Evolutionary conservation across 2,113 vertebrate genomes (phyloP), one percentile per base, ranked within the genome.

Genomic region (Pygoscelis antarcticus): DNA sequence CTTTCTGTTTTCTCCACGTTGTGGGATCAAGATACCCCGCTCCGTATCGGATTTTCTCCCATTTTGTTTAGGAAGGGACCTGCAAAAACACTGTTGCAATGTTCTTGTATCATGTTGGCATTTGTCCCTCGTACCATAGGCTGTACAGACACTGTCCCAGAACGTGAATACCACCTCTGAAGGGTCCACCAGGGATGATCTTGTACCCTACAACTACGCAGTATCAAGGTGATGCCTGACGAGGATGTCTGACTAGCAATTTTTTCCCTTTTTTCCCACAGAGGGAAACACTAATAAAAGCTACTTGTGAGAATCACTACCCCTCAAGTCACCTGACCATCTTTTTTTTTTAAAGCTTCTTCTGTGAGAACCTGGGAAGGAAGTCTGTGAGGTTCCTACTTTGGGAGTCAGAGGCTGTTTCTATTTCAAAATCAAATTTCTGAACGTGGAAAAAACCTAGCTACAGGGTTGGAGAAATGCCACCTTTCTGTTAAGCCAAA

Each of bases 11-110:
- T 83, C 94, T 98, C 97, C 98, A 98, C 18, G 65, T 96, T 82
- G 97, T 97, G n/a, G 98, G 95, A 65, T 98, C 80, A 46, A 98
- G 92, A 74, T 97, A 98, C 98, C 98, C 98, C 0, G 94, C 96
- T 54, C 98, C 97, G 25, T 96, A 98, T 13, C 75, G 90, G 58
- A 93, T 94, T 90, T 97, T 98, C 36, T 89, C 89, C 76, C 13
- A 26, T 51, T 86, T 93, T 19, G 72, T 58, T 25, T 81, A 93
- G 69, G 26, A 78, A 85, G 79, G 46, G 30, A 87, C 94, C 97
- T 98, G 51, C 34, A 71, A 71, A 74, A 64, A 16, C 13, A 34
- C 34, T 27, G 21, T 8, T 44, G 26, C 10, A 26, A 18, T 30
- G 10, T 23, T 49, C 55, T 60, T 65, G 20, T 4, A 25, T 75